Conservation (phyloP, 2,113 vertebrate species). For the Heteronetta atricapilla region DNA sequence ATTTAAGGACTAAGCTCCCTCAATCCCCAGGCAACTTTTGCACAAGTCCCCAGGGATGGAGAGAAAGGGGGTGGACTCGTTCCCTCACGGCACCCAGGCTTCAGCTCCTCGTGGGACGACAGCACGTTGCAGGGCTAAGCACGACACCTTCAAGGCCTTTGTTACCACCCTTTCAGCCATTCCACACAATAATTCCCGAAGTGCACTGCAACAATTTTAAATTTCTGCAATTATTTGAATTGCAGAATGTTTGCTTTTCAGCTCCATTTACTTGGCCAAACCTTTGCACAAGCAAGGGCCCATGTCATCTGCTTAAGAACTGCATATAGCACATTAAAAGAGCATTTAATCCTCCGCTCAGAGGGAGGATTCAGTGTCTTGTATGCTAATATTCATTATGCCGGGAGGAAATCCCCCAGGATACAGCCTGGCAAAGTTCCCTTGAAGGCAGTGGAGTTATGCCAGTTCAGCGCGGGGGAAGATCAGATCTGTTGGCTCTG, state of each 20-base stretch:
- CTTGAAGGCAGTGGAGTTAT: neutral
- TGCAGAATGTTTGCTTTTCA: slow-evolving; percentile 1
- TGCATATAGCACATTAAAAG: neutral
- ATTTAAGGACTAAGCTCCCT: neutral
- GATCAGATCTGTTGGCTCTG: neutral
- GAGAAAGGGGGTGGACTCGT: neutral
- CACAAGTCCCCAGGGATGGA: accelerated
- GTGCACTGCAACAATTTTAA: neutral
- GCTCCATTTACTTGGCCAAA: neutral
- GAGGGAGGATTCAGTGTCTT: neutral
- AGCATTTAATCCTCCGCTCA: neutral
- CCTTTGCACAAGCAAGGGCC: neutral
- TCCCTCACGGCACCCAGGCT: neutral
- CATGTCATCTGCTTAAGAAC: neutral
- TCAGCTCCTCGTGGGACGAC: neutral
- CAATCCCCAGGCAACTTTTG: neutral
- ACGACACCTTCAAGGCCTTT: accelerated
- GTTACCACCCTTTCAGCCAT: neutral
- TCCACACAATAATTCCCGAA: neutral
- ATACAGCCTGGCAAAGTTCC: slow-evolving; percentile 14
- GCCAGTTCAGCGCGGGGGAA: neutral
- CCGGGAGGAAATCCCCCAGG: slow-evolving; percentile 29
- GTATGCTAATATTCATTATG: slow-evolving; percentile 23
- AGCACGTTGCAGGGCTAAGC: neutral
- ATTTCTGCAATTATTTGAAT: neutral